Base-by-base conservation (phyloP, 2,113 vertebrate genomes). In the Carollia perspicillata region DNA sequence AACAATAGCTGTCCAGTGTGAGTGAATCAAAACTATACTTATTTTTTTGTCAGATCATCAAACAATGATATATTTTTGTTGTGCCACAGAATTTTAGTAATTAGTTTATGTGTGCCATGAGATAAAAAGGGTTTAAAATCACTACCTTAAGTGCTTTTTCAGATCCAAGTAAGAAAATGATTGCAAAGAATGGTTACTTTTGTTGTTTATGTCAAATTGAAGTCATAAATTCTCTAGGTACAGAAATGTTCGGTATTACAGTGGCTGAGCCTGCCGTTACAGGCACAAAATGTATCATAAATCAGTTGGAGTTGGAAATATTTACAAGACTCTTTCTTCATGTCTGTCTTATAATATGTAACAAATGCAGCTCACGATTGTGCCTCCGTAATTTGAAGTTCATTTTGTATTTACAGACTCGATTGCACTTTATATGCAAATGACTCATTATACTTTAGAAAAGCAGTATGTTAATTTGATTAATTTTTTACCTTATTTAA, bases 381-480 rank as follows among this genome's bases (percentile, higher is more conserved):
- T 97, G 90, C 68, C 84, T 97, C 77, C 66, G 94, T 78, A 97
- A 85, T 97, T 97, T 98, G 92, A 89, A 98, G 95, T 97, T 98
- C 89, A 97, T 98, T 98, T 97, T 95, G 42, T 97, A 97, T 98
- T 98, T 98, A 97, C 96, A 98, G 93, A 90, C 84, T 97, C 93
- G 5, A 88, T 97, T 98, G 90, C 77, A 96, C 97, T 98, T 98
- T 98, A 97, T 97, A 98, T 98, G 98, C 97, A 98, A 98, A 98
- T 98, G 88, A 90, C 79, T 98, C 89, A 97, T 98, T 98, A 98
- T 98, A 92, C 60, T 97, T 98, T 96, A 90, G 94, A 98, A 98
- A 98, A 97, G 83, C 97, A 96, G 86, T 98, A 97, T 98, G 98
- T 98, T 98, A 98, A 98, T 98, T 98, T 98, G 97, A 97, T 97